Percentiles rank a stretch among this genome's conserved stretches.
phyloP scores from a whole-genome alignment of 1,140 invertebrate species.

The Anagrus nilaparvatae region DNA sequence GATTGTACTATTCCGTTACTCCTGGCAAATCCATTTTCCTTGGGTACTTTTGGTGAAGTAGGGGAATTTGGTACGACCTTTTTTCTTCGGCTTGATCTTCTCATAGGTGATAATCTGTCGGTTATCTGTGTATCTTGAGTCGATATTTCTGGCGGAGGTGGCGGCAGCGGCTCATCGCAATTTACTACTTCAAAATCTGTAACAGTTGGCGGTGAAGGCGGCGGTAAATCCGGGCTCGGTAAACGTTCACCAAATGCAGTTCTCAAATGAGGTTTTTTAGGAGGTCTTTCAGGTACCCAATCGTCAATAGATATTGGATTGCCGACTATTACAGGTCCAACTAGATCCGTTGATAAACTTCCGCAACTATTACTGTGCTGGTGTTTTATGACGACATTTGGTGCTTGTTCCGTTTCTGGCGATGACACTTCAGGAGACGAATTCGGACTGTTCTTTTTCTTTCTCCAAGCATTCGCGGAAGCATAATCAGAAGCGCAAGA shows the following conservation, averaged over 20 bases:
- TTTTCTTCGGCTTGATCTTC: constrained; percentile 28
- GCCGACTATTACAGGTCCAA: constrained; percentile 54
- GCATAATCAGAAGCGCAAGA: constrained; percentile 61
- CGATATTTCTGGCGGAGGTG: constrained; percentile 53
- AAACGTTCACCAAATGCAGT: constrained; percentile 40
- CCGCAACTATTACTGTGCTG: constrained; percentile 53
- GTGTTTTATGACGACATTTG: no score
- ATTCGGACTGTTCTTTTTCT: constrained; percentile 19
- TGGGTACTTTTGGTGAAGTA: constrained; percentile 21
- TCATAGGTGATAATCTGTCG: constrained; percentile 8
- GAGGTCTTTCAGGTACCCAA: constrained; percentile 60
- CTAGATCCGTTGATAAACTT: constrained; percentile 47
- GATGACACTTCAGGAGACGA: background rate
- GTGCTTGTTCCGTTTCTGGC: constrained; percentile 11
- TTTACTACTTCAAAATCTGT: constrained; percentile 51
- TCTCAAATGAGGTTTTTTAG: constrained; percentile 62
- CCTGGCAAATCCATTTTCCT: constrained; percentile 31
- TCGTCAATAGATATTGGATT: constrained; percentile 56
- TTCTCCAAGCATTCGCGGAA: constrained; percentile 36
- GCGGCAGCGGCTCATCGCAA: constrained; percentile 62
- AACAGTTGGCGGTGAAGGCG: constrained; percentile 53
- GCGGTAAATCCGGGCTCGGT: constrained; percentile 62
- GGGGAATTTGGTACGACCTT: no score
- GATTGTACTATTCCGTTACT: constrained; percentile 28
- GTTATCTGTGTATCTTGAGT: constrained; percentile 18